These are phyloP conservation scores for Volucella inflata DNA, from an alignment of 2,888 invertebrate genomes.

Conservation along the genomic window DNA sequence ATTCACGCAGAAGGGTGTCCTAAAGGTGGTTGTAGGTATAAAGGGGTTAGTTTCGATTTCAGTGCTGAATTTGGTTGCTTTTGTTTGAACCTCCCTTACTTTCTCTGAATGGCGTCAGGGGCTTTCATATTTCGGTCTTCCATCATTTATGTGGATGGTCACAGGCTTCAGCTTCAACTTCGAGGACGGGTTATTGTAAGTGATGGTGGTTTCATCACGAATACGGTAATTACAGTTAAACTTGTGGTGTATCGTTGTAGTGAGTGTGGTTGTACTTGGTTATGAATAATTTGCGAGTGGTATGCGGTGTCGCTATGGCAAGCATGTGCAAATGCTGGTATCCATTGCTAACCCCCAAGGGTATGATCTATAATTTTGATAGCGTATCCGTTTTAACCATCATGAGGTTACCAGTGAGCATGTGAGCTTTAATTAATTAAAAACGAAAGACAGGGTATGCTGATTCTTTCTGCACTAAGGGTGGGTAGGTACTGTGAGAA, in stretches of 20 bases:
- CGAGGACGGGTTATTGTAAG: conserved; percentile 31
- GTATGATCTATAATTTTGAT: conserved; percentile 73
- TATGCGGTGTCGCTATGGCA: conserved; percentile 13
- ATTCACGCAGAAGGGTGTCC: not conserved
- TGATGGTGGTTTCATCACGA: conserved; percentile 43
- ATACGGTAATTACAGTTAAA: conserved; percentile 48
- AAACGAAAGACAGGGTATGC: conserved; percentile 16
- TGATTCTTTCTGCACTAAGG: too few species aligned
- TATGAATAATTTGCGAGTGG: conserved; percentile 60
- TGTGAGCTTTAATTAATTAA: conserved; percentile 68
- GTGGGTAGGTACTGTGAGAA: too few species aligned
- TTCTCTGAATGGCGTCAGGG: conserved; percentile 2
- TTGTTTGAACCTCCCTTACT: conserved; percentile 31
- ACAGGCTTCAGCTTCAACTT: conserved; percentile 26
- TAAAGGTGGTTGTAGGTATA: conserved; percentile 1
- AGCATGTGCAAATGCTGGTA: conserved; percentile 40
- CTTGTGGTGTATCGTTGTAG: conserved; percentile 14
- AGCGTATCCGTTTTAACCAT: conserved; percentile 42
- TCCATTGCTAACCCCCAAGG: conserved; percentile 66
- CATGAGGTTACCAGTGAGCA: conserved; percentile 38
- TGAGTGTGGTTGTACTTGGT: conserved; percentile 32
- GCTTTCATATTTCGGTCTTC: conserved; percentile 58
- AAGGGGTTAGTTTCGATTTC: conserved; percentile 57
- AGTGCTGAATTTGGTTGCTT: conserved; percentile 45
- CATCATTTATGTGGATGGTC: conserved; percentile 60